Base-by-base conservation (phyloP, 1,140 invertebrate species). In the Gonatopus flavifemur region DNA sequence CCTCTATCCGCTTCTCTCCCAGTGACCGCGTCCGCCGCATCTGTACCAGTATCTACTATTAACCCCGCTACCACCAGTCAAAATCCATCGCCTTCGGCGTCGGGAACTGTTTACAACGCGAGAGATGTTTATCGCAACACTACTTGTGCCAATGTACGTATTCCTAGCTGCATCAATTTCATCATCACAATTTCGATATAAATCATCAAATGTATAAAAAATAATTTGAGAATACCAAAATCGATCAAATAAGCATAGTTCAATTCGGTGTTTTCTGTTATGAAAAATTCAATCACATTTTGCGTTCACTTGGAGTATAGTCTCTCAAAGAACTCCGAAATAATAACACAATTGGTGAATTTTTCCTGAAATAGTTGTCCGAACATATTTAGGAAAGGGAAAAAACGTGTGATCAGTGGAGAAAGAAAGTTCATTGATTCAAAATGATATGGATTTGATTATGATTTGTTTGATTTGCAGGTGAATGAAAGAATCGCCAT, bases 401-500 rank as follows among this genome's bases (percentile, higher is more conserved):
- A 18, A 3, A 31, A 48, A 20, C 16, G 12, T 28, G n/a, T 13
- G 12, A 28, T 13, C 3, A 12, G 13, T n/a, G 15, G 9, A 15
- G 2, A 13, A 38, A 21, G 20, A n/a, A n/a, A 5, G 12, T 12
- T 28, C 9, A 18, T 16, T 3, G 3, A 16, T 18, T 18, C n/a
- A 10, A n/a, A 12, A 1, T 13, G 12, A 20, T 19, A 36, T 46
- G 28, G 3, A 51, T 54, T 43, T 55, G 3, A 57, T 15, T 4
- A 8, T 40, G 9, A 1, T 33, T 3, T 40, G 36, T 55, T 16
- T 35, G n/a, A n/a, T 52, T 71, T 65, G 44, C 56, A 78, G 76
- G 69, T 77, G 37, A 77, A 77, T 51, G 76, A 77, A 52, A 71
- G 76, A 46, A 73, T 77, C 31, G 69, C 72, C 5, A 77, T 77